Evolutionary conservation across 2,888 invertebrate species (phyloP).

Genomic region (Acanthosepion pharaonis): DNA sequence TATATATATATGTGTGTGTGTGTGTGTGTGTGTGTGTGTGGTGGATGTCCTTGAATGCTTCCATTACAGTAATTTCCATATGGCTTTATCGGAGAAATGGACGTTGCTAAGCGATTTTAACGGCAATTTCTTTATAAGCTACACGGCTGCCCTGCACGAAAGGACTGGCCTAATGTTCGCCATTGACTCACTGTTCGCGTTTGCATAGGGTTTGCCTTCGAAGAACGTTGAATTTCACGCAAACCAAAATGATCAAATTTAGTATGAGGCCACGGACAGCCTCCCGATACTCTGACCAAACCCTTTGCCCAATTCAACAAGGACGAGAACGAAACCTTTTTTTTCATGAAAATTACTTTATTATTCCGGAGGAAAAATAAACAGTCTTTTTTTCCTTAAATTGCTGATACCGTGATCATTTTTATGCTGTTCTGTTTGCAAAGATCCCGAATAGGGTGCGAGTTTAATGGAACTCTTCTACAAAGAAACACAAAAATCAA

Average conservation of each 20-base stretch:
- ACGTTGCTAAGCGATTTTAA: too few relatives aligned
- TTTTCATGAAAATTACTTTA: not conserved
- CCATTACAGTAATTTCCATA: too few relatives aligned
- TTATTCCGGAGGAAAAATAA: not conserved
- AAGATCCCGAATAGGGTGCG: not conserved
- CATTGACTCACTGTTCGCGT: not conserved
- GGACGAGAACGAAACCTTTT: not conserved
- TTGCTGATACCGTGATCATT: not conserved
- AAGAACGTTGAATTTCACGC: not conserved
- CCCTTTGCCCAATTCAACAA: not conserved
- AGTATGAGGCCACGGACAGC: not conserved
- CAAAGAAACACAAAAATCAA: not conserved
- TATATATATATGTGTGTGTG: not conserved
- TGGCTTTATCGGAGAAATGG: too few relatives aligned
- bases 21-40: not conserved
- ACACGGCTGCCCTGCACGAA: too few relatives aligned
- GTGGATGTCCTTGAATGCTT: too few relatives aligned
- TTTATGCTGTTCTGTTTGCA: not conserved
- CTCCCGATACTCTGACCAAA: not conserved
- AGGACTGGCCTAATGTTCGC: too few relatives aligned
- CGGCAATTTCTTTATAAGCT: too few relatives aligned
- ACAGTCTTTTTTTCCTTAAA: not conserved
- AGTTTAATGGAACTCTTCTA: not conserved
- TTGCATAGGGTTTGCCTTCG: not conserved
- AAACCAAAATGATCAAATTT: not conserved